phyloP scores from a whole-genome alignment of 2,888 invertebrate species.

The Andrena chrysosceles region DNA sequence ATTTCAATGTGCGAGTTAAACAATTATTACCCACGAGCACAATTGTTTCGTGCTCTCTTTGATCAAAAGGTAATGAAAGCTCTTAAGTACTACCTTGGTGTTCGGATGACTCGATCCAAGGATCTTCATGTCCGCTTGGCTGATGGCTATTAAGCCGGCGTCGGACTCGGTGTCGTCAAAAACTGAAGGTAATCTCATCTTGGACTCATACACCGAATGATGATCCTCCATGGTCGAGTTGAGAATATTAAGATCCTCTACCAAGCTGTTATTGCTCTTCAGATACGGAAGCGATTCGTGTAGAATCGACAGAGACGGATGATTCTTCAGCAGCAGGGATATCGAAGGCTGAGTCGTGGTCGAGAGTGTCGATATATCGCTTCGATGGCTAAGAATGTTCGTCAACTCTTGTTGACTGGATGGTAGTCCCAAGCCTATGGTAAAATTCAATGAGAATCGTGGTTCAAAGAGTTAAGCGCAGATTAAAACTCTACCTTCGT shows the following conservation, averaged over 20 bases:
- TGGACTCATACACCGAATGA: slow-evolving; percentile 63
- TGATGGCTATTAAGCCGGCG: slow-evolving; percentile 62
- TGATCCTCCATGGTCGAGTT: slow-evolving; percentile 66
- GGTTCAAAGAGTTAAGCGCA: not conserved
- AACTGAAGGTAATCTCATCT: slow-evolving; percentile 71
- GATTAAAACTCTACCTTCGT: slow-evolving; percentile 62
- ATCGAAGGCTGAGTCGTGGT: slow-evolving; percentile 64
- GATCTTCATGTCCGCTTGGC: slow-evolving; percentile 70
- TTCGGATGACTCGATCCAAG: slow-evolving; percentile 55
- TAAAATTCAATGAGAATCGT: not conserved
- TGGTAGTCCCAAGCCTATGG: slow-evolving; percentile 52
- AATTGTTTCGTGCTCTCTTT: too few species aligned
- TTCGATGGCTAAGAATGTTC: slow-evolving; percentile 73
- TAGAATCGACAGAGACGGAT: slow-evolving; percentile 67
- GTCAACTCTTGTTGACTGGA: slow-evolving; percentile 71
- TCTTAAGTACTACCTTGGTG: slow-evolving; percentile 48
- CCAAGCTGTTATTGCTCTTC: slow-evolving; percentile 69
- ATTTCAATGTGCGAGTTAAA: not conserved
- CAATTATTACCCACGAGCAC: not conserved
- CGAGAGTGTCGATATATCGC: slow-evolving; percentile 68
- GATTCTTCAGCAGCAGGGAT: slow-evolving; percentile 68
- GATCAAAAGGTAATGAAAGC: not conserved
- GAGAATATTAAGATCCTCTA: slow-evolving; percentile 74
- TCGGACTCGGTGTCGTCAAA: slow-evolving; percentile 70
- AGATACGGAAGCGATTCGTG: slow-evolving; percentile 75